Base-by-base conservation (phyloP, 2,797 vertebrate species). In the Galagoides demidoff region DNA sequence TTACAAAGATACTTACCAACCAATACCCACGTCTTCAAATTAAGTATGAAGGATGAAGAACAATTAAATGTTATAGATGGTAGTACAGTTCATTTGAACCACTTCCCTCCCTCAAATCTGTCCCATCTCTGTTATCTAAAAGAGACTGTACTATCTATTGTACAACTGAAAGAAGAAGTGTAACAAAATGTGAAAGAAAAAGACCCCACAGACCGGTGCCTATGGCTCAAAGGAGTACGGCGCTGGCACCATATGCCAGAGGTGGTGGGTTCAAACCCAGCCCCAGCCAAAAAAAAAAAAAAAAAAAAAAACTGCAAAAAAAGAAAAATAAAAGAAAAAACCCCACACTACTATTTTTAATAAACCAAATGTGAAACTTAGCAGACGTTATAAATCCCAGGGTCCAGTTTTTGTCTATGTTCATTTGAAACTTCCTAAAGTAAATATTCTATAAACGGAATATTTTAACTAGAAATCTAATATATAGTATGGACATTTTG, bases 361-460 rank as follows among this genome's bases (percentile, higher is more conserved):
- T 70, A 77, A 88, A 84, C 25, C 43, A 90, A 82, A 94, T 85
- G 39, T 84, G 23, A 92, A 92, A 92, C n/a, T 92, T 79, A 63
- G 8, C 4, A 64, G 31, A 5, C 9, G 64, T 95, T 71, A 85
- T 16, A 94, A n/a, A 85, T 17, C 55, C 2, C 17, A 71, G 49
- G 90, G 73, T 82, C 52, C 59, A 68, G 52, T 92, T 96, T 93
- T 71, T 76, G 8, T 63, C n/a, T 86, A 78, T 85, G 64, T 88
- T 79, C 34, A 84, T 82, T 71, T 95, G 45, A 93, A 73, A 13
- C 61, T 90, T 81, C 49, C 37, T 17, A 81, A 94, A 90, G 43
- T 17, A 90, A 93, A 73, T 81, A 37, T 70, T 77, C 39, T 90
- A 23, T 82, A 61, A 92, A 89, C 14, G 64, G 13, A n/a, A 74